Evolutionary conservation across 2,797 vertebrate genomes (phyloP), one percentile per base, ranked within the genome.

Genomic region (Antennarius maculatus): DNA sequence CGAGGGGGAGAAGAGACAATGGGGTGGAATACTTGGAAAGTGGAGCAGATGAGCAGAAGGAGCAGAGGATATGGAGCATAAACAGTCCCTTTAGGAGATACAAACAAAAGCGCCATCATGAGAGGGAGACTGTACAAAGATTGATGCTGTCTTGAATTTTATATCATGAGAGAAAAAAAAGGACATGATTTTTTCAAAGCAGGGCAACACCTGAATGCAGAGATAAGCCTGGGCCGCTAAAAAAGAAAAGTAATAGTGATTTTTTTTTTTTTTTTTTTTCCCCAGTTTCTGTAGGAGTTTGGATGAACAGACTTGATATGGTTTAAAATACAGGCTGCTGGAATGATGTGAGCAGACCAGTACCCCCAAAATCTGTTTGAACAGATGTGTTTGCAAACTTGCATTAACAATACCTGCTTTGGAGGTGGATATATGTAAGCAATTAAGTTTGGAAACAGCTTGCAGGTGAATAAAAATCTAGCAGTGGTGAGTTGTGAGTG

Each of bases 41-140:
- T 80, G 77, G 73, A 83, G 80, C 72, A 85, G 79, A 82, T 79
- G 74, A 88, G 73, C 70, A 80, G 65, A 71, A 39, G 65, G 54
- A 79, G 65, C 66, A 59, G 50, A 69, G 74, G 76, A 81, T 79
- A 52, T 60, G 62, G 74, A 84, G 80, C 57, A 28, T 79, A 86
- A 85, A 85, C 70, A 76, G 70, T 82, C 76, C 78, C 71, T 79
- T 84, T 78, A 88, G 80, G 79, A 84, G 66, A 70, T 23, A 61
- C 71, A 89, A 85, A 86, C 85, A 83, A 72, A 79, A 61, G 55
- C 45, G 61, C 46, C 64, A 46, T 66, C 54, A 61, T 63, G 52
- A 76, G 57, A 77, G 43, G 37, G 54, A 47, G 65, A 54, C n/a
- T 18, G 42, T 49, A 27, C 42, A 75, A 46, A 58, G 7, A 28